Percentiles rank a stretch among this genome's conserved stretches.
phyloP scores from a whole-genome alignment of 2,113 vertebrate genomes.

The Notarius quadriscutis region DNA sequence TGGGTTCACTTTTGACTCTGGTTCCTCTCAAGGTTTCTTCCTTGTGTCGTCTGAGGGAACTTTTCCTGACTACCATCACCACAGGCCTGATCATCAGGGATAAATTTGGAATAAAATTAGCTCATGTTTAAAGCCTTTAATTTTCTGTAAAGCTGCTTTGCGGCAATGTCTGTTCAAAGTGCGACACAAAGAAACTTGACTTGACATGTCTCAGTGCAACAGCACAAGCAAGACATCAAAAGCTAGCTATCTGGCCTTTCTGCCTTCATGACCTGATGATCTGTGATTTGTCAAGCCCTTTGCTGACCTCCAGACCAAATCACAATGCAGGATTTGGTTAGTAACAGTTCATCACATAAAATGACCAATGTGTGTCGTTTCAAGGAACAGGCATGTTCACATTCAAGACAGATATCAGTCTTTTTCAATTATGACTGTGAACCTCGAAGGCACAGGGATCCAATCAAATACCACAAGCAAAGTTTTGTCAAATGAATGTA shows the following conservation, averaged over 20 bases:
- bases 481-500: background rate
- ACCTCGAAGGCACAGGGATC: background rate
- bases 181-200: too few relatives aligned
- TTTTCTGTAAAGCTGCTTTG: too few relatives aligned
- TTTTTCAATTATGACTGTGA: background rate
- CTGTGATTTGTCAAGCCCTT: background rate
- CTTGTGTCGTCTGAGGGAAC: too few relatives aligned
- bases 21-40: too few relatives aligned
- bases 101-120: too few relatives aligned
- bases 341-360: background rate
- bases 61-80: too few relatives aligned
- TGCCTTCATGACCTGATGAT: background rate
- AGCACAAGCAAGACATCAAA: background rate
- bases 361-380: background rate
- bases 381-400: background rate
- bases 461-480: background rate
- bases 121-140: too few relatives aligned
- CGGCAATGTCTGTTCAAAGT: too few relatives aligned
- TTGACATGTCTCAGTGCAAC: too few relatives aligned
- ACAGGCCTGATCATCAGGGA: too few relatives aligned
- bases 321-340: background rate
- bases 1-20: too few relatives aligned
- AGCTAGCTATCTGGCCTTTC: background rate
- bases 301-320: background rate
- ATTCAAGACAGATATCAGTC: background rate